Percentiles rank a stretch among this genome's conserved stretches.
Conservation (phyloP, 2,113 vertebrate species). For the Alexandromys fortis region DNA sequence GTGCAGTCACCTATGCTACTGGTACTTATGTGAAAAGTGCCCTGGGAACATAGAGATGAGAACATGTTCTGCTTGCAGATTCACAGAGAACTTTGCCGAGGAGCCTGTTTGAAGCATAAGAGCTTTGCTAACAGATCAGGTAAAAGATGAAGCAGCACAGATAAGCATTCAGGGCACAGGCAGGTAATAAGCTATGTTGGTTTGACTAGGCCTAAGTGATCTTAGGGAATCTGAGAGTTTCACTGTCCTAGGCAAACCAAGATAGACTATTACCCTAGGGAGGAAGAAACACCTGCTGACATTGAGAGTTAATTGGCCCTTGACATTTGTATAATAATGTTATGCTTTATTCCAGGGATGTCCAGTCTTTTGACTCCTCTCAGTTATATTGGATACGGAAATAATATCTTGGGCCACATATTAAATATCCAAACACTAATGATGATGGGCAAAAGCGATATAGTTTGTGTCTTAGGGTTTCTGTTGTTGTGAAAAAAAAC, state of each 20-base stretch:
- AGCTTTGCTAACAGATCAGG: not conserved
- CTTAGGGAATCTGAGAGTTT: not conserved
- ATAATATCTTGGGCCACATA: not conserved
- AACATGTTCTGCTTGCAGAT: not conserved
- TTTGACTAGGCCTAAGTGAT: not conserved
- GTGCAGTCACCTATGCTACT: rapidly evolving
- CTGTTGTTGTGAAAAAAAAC: not conserved
- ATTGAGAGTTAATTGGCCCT: not conserved
- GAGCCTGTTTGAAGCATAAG: not conserved
- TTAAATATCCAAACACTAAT: not conserved
- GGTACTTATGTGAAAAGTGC: not conserved
- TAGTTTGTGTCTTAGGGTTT: not conserved
- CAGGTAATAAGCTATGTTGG: not conserved
- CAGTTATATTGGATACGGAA: not conserved
- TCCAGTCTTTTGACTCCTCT: not conserved
- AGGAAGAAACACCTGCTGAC: not conserved
- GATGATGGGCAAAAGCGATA: not conserved
- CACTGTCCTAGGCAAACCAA: not conserved
- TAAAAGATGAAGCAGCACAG: not conserved
- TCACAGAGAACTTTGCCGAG: not conserved
- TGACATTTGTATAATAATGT: not conserved
- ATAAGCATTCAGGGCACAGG: not conserved
- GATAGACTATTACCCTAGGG: not conserved
- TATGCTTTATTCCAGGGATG: not conserved
- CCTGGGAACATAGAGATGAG: not conserved